Conservation (phyloP, 1,140 invertebrate species). For the Meloidogyne hapla region DNA sequence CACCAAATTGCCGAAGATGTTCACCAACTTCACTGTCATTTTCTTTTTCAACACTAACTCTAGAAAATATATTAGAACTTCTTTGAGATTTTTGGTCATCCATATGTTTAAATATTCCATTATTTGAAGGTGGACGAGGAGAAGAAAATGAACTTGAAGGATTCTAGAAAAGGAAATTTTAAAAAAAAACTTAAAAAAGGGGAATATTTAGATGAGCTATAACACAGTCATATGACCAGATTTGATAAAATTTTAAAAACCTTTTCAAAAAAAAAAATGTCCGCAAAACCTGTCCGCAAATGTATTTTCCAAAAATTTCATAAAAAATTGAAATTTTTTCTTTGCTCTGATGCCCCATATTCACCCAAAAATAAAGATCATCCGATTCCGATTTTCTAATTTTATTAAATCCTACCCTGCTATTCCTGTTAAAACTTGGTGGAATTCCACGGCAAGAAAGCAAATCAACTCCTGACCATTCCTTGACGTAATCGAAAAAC, state of each 20-base stretch:
- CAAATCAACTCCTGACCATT: constrained; percentile 20
- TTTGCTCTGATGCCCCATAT: too few species aligned
- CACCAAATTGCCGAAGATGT: neutral
- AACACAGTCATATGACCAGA: too few species aligned
- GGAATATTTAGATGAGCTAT: too few species aligned
- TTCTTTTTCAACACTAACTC: neutral
- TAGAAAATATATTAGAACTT: neutral
- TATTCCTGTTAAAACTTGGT: neutral
- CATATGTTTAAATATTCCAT: neutral
- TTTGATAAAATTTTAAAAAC: too few species aligned
- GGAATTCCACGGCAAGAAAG: constrained; percentile 16
- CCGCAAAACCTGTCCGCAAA: too few species aligned
- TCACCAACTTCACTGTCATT: neutral
- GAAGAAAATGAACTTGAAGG: neutral
- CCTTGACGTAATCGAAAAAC: constrained; percentile 10
- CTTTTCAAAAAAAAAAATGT: too few species aligned
- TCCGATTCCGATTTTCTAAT: too few species aligned
- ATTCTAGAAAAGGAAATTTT: neutral
- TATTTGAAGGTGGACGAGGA: neutral
- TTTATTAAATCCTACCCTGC: too few species aligned
- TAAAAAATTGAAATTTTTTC: too few species aligned
- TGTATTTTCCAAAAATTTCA: too few species aligned
- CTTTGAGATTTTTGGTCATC: neutral
- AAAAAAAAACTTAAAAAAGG: too few species aligned
- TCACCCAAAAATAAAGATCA: too few species aligned